Conservation (phyloP, 2,797 vertebrate genomes). For the Amblyraja radiata region DNA sequence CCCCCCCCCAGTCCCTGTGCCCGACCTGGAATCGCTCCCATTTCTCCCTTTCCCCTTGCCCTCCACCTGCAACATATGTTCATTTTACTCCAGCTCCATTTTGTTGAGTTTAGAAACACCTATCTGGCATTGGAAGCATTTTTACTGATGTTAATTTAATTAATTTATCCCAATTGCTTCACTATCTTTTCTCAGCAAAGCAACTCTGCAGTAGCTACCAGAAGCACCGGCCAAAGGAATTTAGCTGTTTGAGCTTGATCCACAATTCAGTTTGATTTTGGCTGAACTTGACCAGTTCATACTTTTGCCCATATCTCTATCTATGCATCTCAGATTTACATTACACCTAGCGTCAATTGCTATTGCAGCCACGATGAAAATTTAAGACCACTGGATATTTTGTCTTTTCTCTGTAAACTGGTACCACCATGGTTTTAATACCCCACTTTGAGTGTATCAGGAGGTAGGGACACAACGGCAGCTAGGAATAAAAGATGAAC, state of each 20-base stretch:
- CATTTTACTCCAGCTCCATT: neutral
- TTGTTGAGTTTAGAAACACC: no score
- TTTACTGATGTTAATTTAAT: neutral
- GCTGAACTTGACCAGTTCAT: no score
- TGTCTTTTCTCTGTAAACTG: neutral
- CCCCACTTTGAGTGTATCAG: neutral
- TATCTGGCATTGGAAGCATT: neutral
- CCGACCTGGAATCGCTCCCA: no score
- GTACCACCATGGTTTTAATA: neutral
- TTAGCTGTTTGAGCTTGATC: neutral
- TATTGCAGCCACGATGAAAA: neutral
- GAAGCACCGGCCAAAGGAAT: neutral
- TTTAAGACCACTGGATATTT: neutral
- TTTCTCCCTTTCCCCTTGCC: no score
- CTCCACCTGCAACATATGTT: neutral
- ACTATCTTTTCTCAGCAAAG: neutral
- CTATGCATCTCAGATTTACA: no score
- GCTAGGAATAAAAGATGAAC: neutral
- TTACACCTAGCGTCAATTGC: no score
- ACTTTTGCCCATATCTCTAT: no score
- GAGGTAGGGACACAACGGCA: neutral
- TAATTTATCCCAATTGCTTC: neutral
- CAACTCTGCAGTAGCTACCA: neutral
- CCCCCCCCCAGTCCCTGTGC: no score
- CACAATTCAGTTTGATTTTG: neutral